phyloP scores from a whole-genome alignment of 2,113 vertebrate genomes.

The Gavia stellata region DNA sequence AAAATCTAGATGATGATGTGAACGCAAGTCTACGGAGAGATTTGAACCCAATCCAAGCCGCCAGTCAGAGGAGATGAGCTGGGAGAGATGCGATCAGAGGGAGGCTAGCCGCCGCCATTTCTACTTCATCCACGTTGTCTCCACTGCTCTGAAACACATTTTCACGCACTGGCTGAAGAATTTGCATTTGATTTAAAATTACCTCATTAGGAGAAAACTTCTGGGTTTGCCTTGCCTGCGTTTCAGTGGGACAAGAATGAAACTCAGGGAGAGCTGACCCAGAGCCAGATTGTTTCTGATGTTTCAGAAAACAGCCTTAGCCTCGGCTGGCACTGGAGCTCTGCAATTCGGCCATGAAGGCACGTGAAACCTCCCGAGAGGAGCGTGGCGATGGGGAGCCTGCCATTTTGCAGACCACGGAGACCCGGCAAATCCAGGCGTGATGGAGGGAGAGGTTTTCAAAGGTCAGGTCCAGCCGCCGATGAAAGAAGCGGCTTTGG shows the following conservation, averaged over 20 bases:
- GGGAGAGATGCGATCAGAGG: not conserved
- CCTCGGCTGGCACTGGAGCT: not conserved
- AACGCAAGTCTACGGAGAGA: not conserved
- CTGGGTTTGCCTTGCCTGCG: not conserved
- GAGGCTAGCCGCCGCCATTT: accelerated
- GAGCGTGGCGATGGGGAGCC: not conserved
- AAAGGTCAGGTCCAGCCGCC: not conserved
- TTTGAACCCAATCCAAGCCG: not conserved
- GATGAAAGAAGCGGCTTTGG: not conserved
- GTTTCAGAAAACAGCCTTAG: not conserved
- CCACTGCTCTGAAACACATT: not conserved
- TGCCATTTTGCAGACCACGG: not conserved
- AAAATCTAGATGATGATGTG: not conserved
- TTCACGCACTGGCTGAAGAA: not conserved
- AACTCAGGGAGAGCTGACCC: not conserved
- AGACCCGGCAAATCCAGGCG: not conserved
- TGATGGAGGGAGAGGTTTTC: not conserved
- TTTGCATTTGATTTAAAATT: not conserved
- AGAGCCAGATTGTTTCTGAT: not conserved
- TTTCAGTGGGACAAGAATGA: not conserved
- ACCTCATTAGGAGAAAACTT: not conserved
- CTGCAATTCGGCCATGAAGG: not conserved
- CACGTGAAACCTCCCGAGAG: not conserved
- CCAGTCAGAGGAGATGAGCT: not conserved
- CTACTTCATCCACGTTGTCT: not conserved